Percentiles rank a stretch among this genome's conserved stretches.
These are phyloP conservation scores for Gibbula magus DNA, from an alignment of 2,888 invertebrate species.

Conservation along the genomic window DNA sequence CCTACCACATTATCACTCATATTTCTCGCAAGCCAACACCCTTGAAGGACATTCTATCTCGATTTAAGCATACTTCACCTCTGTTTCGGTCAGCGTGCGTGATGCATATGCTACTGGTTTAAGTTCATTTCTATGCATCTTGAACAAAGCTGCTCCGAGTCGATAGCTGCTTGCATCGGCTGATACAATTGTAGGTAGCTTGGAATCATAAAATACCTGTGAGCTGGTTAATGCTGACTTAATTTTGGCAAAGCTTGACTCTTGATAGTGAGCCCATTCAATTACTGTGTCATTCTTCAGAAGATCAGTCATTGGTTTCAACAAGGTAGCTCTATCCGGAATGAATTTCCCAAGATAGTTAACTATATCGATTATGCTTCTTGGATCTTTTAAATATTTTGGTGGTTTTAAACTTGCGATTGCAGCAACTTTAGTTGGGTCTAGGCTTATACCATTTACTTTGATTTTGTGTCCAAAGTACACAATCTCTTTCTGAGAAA, in stretches of 20 bases:
- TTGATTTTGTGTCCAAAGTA: conserved; percentile 34
- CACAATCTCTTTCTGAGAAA: conserved; percentile 2
- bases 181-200: too few relatives aligned
- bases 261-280: conserved; percentile 40
- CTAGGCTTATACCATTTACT: conserved; percentile 14
- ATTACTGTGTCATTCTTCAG: conserved; percentile 36
- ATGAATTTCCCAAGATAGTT: conserved; percentile 47
- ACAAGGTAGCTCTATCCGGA: conserved; percentile 34
- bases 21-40: conserved; percentile 49
- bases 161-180: conserved; percentile 50
- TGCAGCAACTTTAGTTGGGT: conserved; percentile 30
- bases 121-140: conserved; percentile 31
- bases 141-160: conserved; percentile 45
- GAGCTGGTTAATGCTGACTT: conserved; percentile 40
- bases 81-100: conserved; percentile 41
- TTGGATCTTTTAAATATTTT: conserved; percentile 37
- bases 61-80: too few relatives aligned
- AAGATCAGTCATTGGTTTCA: conserved; percentile 34
- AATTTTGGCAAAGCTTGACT: conserved; percentile 37
- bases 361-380: conserved; percentile 44
- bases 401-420: conserved; percentile 36
- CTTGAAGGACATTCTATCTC: conserved; percentile 48
- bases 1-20: conserved; percentile 33
- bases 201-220: conserved; percentile 42
- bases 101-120: conserved; percentile 48